phyloP scores from a whole-genome alignment of 2,888 invertebrate genomes.

The Allophyes oxyacanthae region DNA sequence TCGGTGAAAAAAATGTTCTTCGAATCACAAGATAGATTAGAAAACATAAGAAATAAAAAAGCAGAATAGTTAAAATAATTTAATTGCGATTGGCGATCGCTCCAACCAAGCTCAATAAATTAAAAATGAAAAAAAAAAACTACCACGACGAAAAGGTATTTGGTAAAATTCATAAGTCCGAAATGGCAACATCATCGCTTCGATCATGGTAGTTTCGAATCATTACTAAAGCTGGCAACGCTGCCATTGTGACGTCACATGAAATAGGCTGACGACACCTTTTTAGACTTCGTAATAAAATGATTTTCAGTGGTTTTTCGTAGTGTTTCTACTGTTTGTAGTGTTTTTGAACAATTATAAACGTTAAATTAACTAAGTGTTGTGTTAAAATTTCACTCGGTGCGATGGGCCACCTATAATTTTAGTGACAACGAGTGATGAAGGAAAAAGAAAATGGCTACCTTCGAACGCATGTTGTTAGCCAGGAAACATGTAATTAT shows the following conservation, averaged over 20 bases:
- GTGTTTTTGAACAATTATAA: slow-evolving; percentile 72
- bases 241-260: slow-evolving; percentile 86
- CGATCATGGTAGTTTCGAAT: slow-evolving; percentile 51
- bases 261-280: slow-evolving; percentile 83
- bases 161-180: slow-evolving; percentile 5
- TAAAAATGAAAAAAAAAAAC: too few relatives aligned
- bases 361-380: slow-evolving; percentile 76
- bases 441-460: slow-evolving; percentile 86
- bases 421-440: slow-evolving; percentile 84
- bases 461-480: slow-evolving; percentile 85
- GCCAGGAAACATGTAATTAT: slow-evolving; percentile 85
- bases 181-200: slow-evolving; percentile 54
- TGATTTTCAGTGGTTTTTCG: slow-evolving; percentile 77
- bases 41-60: too few relatives aligned
- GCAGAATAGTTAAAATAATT: too few relatives aligned
- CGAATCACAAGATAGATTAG: too few relatives aligned
- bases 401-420: slow-evolving; percentile 79
- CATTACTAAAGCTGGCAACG: slow-evolving; percentile 65
- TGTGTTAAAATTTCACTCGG: slow-evolving; percentile 76
- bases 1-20: too few relatives aligned
- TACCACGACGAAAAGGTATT: slow-evolving; percentile 16
- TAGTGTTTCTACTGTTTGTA: slow-evolving; percentile 76
- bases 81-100: too few relatives aligned
- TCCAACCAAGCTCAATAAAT: too few relatives aligned
- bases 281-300: slow-evolving; percentile 78